These are phyloP conservation scores for Nycticorax nycticorax DNA, from an alignment of 2,113 vertebrate genomes.

Conservation along the genomic window DNA sequence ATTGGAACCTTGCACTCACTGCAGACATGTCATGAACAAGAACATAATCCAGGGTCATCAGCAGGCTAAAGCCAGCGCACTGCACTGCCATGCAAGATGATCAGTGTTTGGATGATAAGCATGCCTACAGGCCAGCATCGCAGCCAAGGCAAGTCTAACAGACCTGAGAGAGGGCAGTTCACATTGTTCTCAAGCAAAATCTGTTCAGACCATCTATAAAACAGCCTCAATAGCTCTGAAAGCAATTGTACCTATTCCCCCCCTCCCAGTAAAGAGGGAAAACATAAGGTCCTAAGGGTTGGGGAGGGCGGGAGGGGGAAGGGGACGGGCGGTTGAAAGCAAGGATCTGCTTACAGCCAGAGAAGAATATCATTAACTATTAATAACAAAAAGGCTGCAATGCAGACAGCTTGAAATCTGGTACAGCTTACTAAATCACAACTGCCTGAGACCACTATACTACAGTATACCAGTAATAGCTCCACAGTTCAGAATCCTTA, in stretches of 20 bases:
- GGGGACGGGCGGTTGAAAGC: neutral
- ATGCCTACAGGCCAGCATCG: neutral
- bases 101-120: neutral
- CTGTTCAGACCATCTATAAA: neutral
- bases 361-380: conserved; percentile 61
- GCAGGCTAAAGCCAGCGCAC: neutral
- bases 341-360: conserved; percentile 41
- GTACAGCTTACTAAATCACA: conserved; percentile 59
- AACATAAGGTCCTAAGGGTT: neutral
- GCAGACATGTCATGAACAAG: conserved; percentile 33
- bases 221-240: neutral
- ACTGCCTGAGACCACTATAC: neutral
- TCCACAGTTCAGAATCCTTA: neutral
- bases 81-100: neutral
- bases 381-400: conserved; percentile 67
- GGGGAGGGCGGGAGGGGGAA: too few species aligned
- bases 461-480: neutral
- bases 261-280: neutral
- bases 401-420: conserved; percentile 63
- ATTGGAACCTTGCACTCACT: conserved; percentile 40
- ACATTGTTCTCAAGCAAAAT: neutral
- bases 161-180: neutral
- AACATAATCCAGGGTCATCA: conserved; percentile 39
- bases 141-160: neutral
- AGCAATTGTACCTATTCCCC: neutral